Base-by-base conservation (phyloP, 2,888 invertebrate genomes). In the Polia nebulosa region DNA sequence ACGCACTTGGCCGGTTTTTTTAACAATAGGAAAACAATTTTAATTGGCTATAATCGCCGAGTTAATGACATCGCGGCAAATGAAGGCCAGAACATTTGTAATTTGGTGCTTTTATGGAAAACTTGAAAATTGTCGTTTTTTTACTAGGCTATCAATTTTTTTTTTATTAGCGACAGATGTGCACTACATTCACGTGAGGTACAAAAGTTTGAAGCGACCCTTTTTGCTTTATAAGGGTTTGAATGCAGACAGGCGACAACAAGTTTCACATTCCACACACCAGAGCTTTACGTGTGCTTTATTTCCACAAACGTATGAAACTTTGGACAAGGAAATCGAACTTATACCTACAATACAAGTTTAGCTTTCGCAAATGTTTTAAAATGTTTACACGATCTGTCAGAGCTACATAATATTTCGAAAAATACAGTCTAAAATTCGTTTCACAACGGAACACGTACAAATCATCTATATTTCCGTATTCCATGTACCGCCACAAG, bases 151-250 rank as follows among this genome's bases (percentile, higher is more conserved):
- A 3, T 36, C 1, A 36, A 13, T 1, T 11, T 1, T 13, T 1
- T 72, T 80, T 75, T 64, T 52, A 71, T 71, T 76, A 58, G 29
- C 47, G 13, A 27, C 45, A 20, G 36, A 36, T 55, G 41, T 53
- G 34, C 6, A 29, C 9, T 41, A 34, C 27, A 32, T 47, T 55
- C 32, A 47, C 11, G 60, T 29, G 53, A 60, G 29, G 32, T 8
- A 75, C 44, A 63, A 76, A 65, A 66, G 57, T 60, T 61, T 55
- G 27, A 49, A 55, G 36, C 15, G 15, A 47, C 41, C 52, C 52
- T 69, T 58, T 76, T 76, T 69, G 76, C 57, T 73, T 73, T 68
- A 67, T 52, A 67, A 67, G 45, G 52, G 51, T 57, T 57, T 57
- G 22, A 41, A 34, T 32, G 36, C 22, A 59, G 25, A 75, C 45